These are phyloP conservation scores for Aplysina aerophoba DNA, from an alignment of 37 sponge, comb jelly and placozoan species.

Conservation along the genomic window DNA sequence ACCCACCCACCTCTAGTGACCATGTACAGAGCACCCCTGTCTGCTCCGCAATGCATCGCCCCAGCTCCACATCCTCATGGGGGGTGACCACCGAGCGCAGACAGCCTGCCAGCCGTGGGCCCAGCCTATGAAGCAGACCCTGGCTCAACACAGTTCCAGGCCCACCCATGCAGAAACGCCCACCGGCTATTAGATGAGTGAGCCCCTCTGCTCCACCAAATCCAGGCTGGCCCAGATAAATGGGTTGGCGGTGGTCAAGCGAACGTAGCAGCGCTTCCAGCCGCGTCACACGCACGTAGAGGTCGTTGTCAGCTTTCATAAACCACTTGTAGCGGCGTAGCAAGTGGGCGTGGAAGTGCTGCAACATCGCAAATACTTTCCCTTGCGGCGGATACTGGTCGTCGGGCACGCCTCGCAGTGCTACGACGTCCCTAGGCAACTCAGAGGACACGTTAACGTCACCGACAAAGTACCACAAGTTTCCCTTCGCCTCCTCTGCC, in stretches of 20 bases:
- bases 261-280: constrained; percentile 15
- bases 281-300: constrained; percentile 57
- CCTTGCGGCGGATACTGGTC: constrained; percentile 74
- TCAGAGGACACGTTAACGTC: constrained; percentile 4
- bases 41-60: constrained; percentile 58
- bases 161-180: constrained; percentile 74
- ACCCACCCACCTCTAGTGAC: constrained; percentile 58
- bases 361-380: constrained; percentile 66
- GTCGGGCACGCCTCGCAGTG: constrained; percentile 27
- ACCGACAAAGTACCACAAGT: constrained; percentile 48
- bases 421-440: neutral
- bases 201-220: constrained; percentile 41
- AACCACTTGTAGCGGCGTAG: constrained; percentile 83
- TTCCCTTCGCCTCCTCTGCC: constrained; percentile 42
- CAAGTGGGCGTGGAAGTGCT: constrained; percentile 65
- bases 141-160: constrained; percentile 67
- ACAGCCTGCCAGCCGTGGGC: constrained; percentile 50
- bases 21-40: constrained; percentile 67
- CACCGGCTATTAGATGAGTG: constrained; percentile 33
- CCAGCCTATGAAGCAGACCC: constrained; percentile 48
- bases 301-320: constrained; percentile 69
- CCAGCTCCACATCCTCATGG: constrained; percentile 77
- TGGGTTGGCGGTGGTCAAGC: constrained; percentile 1
- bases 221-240: constrained; percentile 65
- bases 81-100: constrained; percentile 26